These are phyloP conservation scores for Leucopternis melanops DNA, from an alignment of 2,113 vertebrate species.

Conservation along the genomic window DNA sequence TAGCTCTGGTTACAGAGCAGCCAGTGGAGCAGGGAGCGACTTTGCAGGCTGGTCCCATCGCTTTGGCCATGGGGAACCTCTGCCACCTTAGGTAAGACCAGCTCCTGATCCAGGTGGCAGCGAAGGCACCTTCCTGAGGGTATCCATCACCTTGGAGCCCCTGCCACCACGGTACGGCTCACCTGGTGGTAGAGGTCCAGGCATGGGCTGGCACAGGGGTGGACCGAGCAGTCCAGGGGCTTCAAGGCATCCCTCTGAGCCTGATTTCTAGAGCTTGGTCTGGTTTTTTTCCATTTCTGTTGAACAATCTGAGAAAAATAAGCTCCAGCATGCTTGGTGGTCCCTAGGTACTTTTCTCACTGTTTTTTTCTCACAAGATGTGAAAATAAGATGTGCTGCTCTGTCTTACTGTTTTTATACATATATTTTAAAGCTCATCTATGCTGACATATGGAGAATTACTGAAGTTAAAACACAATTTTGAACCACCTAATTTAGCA, in stretches of 20 bases:
- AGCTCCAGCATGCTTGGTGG: fast-evolving
- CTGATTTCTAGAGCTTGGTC: not conserved
- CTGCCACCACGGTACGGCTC: fast-evolving
- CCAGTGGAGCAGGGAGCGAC: fast-evolving
- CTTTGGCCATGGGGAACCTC: not conserved
- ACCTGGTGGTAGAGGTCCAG: fast-evolving
- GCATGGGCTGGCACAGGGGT: not conserved
- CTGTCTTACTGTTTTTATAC: not conserved
- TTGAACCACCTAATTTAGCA: slow-evolving; percentile 12
- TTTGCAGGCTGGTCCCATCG: fast-evolving
- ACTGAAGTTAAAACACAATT: not conserved
- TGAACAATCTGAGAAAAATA: not conserved
- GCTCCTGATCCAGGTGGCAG: not conserved
- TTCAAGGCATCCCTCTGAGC: not conserved
- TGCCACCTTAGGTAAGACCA: not conserved
- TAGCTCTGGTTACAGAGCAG: not conserved
- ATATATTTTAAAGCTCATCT: not conserved
- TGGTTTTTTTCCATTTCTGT: not conserved
- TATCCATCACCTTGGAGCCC: not conserved
- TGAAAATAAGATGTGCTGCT: not conserved
- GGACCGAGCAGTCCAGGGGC: not conserved
- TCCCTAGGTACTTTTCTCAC: not conserved
- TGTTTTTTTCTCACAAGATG: not conserved
- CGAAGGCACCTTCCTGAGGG: not conserved
- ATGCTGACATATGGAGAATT: slow-evolving; percentile 2